Percentiles rank a stretch among this genome's conserved stretches.
phyloP scores from a whole-genome alignment of 2,888 invertebrate species.

The Drosophila kuntzei region DNA sequence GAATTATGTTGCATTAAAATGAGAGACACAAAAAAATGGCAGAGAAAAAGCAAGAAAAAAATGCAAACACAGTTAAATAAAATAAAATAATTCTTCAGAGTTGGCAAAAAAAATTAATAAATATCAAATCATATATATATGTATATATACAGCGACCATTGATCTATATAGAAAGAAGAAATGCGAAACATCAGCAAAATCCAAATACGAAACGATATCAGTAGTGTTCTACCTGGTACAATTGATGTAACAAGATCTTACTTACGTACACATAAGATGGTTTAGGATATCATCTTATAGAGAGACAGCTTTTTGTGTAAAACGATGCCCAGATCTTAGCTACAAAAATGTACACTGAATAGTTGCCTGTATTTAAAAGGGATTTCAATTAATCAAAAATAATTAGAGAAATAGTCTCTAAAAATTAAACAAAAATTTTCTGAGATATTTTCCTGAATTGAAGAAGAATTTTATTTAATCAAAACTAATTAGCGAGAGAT shows the following conservation, averaged over 20 bases:
- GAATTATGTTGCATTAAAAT: conserved; percentile 42
- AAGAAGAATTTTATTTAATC: too few species aligned
- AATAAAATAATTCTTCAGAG: conserved; percentile 14
- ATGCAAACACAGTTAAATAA: conserved; percentile 38
- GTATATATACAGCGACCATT: conserved; percentile 43
- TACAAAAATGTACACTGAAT: not conserved
- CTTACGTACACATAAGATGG: not conserved
- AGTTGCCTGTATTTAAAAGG: not conserved
- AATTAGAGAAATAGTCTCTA: too few species aligned
- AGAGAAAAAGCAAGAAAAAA: not conserved
- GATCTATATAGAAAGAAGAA: conserved; percentile 58
- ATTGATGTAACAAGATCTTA: conserved; percentile 16
- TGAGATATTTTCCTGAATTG: too few species aligned
- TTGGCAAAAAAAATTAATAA: conserved; percentile 33
- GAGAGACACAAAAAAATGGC: not conserved
- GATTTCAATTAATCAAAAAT: too few species aligned
- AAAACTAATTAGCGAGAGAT: too few species aligned
- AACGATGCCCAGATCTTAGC: conserved; percentile 17
- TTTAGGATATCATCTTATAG: conserved; percentile 15
- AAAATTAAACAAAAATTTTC: too few species aligned
- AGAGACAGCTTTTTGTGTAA: conserved; percentile 13
- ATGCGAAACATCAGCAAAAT: conserved; percentile 75
- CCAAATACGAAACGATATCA: conserved; percentile 28
- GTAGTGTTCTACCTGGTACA: conserved; percentile 16
- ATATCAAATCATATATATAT: conserved; percentile 39